phyloP scores from a whole-genome alignment of 2,888 invertebrate species.

The Tetheella fluctuosa region DNA sequence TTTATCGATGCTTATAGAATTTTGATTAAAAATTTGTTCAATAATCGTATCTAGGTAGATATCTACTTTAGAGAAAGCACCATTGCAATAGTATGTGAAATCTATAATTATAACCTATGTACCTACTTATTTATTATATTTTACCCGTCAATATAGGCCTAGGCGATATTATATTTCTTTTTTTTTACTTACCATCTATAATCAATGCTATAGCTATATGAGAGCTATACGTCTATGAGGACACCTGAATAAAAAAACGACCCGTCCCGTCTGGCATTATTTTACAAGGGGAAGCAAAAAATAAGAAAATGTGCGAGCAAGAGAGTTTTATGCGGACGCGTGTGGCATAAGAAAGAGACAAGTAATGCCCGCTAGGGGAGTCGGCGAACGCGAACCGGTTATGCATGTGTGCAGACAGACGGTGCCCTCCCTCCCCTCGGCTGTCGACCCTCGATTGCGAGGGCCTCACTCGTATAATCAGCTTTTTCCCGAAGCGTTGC shows the following conservation, averaged over 20 bases:
- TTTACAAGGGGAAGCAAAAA: slow-evolving; percentile 80
- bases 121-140: too few species aligned
- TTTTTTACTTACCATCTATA: not conserved
- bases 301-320: slow-evolving; percentile 76
- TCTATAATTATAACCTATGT: too few species aligned
- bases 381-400: slow-evolving; percentile 77
- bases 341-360: slow-evolving; percentile 72
- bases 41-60: too few species aligned
- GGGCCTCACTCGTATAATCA: slow-evolving; percentile 70
- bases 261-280: slow-evolving; percentile 68
- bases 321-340: slow-evolving; percentile 70
- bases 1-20: too few species aligned
- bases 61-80: too few species aligned
- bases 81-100: too few species aligned
- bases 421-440: slow-evolving; percentile 76
- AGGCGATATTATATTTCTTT: not conserved
- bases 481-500: slow-evolving; percentile 74
- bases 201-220: not conserved
- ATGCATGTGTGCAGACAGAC: slow-evolving; percentile 80
- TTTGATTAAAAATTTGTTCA: too few species aligned
- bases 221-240: slow-evolving; percentile 54
- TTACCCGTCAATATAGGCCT: not conserved
- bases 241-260: slow-evolving; percentile 73
- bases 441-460: slow-evolving; percentile 75
- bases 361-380: slow-evolving; percentile 74